Evolutionary conservation across 2,888 invertebrate species (phyloP).

Genomic region (Habrosyne pyritoides): DNA sequence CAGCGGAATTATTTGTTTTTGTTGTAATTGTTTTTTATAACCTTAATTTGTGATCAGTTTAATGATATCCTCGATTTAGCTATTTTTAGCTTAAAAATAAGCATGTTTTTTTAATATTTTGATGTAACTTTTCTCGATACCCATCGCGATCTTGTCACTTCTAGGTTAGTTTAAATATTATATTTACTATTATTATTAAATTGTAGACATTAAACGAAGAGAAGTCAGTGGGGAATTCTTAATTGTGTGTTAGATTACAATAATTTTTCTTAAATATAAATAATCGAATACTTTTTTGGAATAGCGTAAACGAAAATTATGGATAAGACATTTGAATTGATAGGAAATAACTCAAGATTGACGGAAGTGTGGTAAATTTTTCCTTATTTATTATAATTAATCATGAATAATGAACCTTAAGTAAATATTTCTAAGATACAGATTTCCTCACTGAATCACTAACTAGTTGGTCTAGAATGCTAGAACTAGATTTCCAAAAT

Average conservation of each 20-base stretch:
- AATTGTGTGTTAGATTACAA: constrained; percentile 4
- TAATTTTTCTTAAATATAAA: neutral
- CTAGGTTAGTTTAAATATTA: constrained; percentile 42
- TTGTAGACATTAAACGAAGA: constrained; percentile 39
- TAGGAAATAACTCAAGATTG: neutral
- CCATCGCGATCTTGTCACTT: constrained; percentile 49
- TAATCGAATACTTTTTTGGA: neutral
- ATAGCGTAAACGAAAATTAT: neutral
- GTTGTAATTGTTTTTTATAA: no score
- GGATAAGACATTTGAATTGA: neutral
- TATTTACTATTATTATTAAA: constrained; percentile 26
- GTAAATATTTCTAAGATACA: constrained; percentile 1
- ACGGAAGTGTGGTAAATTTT: neutral
- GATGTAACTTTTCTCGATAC: constrained; percentile 36
- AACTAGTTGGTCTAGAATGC: constrained; percentile 65
- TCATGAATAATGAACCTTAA: neutral
- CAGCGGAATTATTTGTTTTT: no score
- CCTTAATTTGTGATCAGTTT: no score
- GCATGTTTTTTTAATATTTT: constrained; percentile 8
- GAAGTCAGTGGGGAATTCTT: constrained; percentile 43
- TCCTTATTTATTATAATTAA: neutral
- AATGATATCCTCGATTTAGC: neutral
- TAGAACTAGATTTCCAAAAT: constrained; percentile 70
- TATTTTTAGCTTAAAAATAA: neutral
- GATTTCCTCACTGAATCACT: constrained; percentile 48